Evolutionary conservation across 2,113 vertebrate genomes (phyloP).

Genomic region (Henicopernis longicauda): DNA sequence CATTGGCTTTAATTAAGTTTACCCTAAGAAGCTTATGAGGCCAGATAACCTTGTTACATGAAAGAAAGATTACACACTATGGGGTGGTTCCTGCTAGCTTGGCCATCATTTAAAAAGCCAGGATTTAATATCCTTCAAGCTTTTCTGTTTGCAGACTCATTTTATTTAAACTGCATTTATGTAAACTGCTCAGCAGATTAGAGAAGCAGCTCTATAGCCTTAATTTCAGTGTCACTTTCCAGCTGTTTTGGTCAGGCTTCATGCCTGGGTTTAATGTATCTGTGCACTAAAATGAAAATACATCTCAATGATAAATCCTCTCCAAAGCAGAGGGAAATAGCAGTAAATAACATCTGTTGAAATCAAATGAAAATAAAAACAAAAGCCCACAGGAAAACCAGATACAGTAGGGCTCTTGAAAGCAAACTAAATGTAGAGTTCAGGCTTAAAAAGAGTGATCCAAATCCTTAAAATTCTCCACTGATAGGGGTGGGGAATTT

Average conservation of each 20-base stretch:
- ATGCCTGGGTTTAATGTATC: conserved; percentile 45
- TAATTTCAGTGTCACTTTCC: conserved; percentile 65
- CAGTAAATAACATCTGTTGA: conserved; percentile 52
- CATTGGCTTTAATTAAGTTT: conserved; percentile 59
- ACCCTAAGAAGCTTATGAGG: conserved; percentile 30
- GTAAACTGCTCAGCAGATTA: conserved; percentile 58
- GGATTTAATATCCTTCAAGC: conserved; percentile 58
- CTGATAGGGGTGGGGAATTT: background rate
- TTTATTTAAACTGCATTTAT: conserved; percentile 68
- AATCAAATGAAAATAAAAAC: conserved; percentile 39
- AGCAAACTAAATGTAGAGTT: background rate
- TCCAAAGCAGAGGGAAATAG: conserved; percentile 12
- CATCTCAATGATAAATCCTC: conserved; percentile 48
- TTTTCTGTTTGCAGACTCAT: conserved; percentile 46
- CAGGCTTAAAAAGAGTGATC: background rate
- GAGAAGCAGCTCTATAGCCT: conserved; percentile 38
- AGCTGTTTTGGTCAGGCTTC: conserved; percentile 51
- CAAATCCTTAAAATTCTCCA: background rate
- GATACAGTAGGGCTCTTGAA: conserved; percentile 1
- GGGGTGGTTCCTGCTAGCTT: conserved; percentile 32
- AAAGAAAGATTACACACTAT: conserved; percentile 31
- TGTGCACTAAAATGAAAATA: conserved; percentile 38
- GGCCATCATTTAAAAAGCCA: conserved; percentile 36
- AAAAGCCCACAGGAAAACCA: background rate
- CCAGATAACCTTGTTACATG: conserved; percentile 49